Evolutionary conservation across 2,888 invertebrate species (phyloP).

Genomic region (Thecocarcelia acutangulata): DNA sequence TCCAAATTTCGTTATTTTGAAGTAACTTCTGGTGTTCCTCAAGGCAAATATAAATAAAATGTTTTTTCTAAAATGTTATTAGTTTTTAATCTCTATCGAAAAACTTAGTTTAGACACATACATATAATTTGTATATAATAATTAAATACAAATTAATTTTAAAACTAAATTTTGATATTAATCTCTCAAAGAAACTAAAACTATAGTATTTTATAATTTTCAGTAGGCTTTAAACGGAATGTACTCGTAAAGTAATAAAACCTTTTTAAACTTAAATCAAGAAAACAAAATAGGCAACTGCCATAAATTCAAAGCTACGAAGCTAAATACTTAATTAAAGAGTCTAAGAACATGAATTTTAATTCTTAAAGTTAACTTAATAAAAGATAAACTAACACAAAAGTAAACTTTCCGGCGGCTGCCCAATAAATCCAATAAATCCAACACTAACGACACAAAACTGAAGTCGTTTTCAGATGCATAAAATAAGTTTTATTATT

Average conservation of each 20-base stretch:
- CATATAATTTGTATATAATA: too few species aligned
- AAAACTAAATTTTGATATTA: too few species aligned
- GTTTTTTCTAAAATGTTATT: too few species aligned
- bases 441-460: slow-evolving; percentile 3
- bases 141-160: too few species aligned
- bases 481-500: slow-evolving; percentile 4
- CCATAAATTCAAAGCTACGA: neutral
- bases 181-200: too few species aligned
- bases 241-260: neutral
- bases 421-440: neutral
- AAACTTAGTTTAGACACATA: too few species aligned
- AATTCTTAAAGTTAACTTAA: neutral
- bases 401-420: neutral
- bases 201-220: too few species aligned
- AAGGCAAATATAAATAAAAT: too few species aligned
- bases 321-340: neutral
- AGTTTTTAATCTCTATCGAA: too few species aligned
- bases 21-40: too few species aligned
- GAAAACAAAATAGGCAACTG: neutral
- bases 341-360: neutral
- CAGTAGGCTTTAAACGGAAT: too few species aligned
- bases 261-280: neutral
- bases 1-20: too few species aligned
- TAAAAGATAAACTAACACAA: neutral
- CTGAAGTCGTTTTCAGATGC: neutral